Evolutionary conservation across 2,797 vertebrate genomes (phyloP).

Genomic region (Gymnocypris eckloni): DNA sequence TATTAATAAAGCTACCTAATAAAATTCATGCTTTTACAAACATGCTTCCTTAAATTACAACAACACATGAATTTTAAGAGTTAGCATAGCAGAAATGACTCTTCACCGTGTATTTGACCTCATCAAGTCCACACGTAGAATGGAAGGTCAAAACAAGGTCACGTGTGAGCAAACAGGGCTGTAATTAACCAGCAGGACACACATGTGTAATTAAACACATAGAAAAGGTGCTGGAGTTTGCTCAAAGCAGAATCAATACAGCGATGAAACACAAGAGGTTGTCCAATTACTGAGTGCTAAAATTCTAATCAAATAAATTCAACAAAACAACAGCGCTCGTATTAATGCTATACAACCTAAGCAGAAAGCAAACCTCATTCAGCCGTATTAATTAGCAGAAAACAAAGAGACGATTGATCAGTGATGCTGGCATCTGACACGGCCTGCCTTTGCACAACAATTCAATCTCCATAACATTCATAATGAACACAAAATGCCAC

Average conservation of each 20-base stretch:
- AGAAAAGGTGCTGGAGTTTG: conserved; percentile 39
- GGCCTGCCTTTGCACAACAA: not conserved
- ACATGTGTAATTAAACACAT: conserved; percentile 48
- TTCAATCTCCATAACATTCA: conserved; percentile 1
- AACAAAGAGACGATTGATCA: conserved; percentile 52
- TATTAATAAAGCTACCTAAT: not conserved
- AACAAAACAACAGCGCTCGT: conserved; percentile 33
- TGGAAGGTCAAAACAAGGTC: not conserved
- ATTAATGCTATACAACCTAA: conserved; percentile 35
- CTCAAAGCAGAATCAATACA: conserved; percentile 51
- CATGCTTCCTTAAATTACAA: not conserved
- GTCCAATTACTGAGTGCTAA: conserved; percentile 56
- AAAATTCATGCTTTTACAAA: not conserved
- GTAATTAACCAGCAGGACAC: conserved; percentile 32
- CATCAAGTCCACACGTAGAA: not conserved
- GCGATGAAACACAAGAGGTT: conserved; percentile 43
- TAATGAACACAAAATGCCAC: not conserved
- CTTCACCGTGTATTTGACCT: not conserved
- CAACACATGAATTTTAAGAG: not conserved
- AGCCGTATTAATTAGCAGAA: conserved; percentile 44
- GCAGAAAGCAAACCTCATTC: conserved; percentile 24
- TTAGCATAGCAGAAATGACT: not conserved
- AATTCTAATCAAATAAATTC: conserved; percentile 59
- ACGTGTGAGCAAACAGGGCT: not conserved
- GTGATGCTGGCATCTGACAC: conserved; percentile 36